Base-by-base conservation (phyloP, 2,113 vertebrate genomes). In the Nesogale talazaci region DNA sequence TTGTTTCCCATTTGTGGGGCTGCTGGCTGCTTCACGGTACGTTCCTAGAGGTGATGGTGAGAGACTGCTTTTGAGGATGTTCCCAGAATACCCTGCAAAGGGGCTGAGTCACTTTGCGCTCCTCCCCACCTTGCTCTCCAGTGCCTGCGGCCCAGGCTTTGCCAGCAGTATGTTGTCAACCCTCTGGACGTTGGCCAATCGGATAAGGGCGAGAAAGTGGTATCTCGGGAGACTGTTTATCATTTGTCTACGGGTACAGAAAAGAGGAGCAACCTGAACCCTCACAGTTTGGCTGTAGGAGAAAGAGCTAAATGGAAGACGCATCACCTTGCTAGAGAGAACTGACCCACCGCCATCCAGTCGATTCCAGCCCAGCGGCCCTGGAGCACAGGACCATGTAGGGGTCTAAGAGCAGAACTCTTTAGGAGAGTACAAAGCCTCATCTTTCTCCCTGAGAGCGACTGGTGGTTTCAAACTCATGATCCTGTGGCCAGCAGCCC, bases 51-150 rank as follows among this genome's bases (percentile, higher is more conserved):
- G 80, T 25, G 56, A 20, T 74, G 0, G 25, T 76, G 19, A 31
- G 87, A 86, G 29, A 75, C 91, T 69, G 34, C 72, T 89, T 83
- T 42, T 42, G 85, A 93, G 61, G 76, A 70, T 27, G 36, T 75
- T 70, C 23, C 38, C 65, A 82, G 70, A 74, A 31, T 27, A 77
- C 59, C 63, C 27, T 80, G 36, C 34, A n/a, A n/a, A n/a, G n/a
- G n/a, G n/a, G n/a, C n/a, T n/a, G n/a, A n/a, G n/a, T 52, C 40
- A 8, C 85, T 87, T 70, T 59, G 36, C 80, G 70, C 17, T 56
- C 29, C 31, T 25, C 81, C 80, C 88, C 52, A 14, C 40, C 31
- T 9, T 5, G n/a, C 78, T 82, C 61, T 52, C 14, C 46, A 63
- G 31, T 29, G 83, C 61, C 61, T 9, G 17, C 69, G 75, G 77